These are phyloP conservation scores for Cydia fagiglandana DNA, from an alignment of 1,140 invertebrate genomes.

Conservation along the genomic window DNA sequence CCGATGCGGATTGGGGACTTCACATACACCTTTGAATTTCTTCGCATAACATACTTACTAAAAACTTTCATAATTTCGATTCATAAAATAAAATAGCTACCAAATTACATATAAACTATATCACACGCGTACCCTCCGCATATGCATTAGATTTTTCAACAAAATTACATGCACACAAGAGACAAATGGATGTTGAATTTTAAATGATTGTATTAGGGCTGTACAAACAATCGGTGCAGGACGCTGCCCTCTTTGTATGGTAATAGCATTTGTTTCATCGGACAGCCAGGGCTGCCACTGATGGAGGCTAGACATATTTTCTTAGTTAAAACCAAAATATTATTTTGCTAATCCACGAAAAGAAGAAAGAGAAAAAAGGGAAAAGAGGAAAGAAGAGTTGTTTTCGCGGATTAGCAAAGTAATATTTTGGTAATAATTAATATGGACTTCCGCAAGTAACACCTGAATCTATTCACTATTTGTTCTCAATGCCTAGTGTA, in stretches of 20 bases:
- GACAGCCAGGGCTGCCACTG: slow-evolving; percentile 38
- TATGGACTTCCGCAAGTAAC: no score
- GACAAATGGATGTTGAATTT: slow-evolving; percentile 43
- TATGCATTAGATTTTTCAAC: slow-evolving; percentile 12
- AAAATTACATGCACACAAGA: slow-evolving; percentile 6
- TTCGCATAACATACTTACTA: background rate
- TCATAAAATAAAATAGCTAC: background rate
- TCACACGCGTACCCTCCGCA: background rate
- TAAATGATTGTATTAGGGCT: slow-evolving; percentile 49
- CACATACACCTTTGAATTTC: no score
- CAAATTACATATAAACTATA: background rate
- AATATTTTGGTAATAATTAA: no score
- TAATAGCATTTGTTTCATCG: slow-evolving; percentile 46
- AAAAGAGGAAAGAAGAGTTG: no score
- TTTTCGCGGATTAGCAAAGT: no score
- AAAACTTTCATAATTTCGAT: background rate
- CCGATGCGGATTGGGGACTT: no score
- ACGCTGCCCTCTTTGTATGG: slow-evolving; percentile 50
- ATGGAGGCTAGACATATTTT: background rate
- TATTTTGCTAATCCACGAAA: no score
- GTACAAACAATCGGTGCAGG: slow-evolving; percentile 45
- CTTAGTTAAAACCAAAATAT: no score
- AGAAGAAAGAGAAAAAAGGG: no score
- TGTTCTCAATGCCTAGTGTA: no score
- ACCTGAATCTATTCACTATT: no score